Evolutionary conservation across 2,113 vertebrate species (phyloP), one percentile per base, ranked within the genome.

Genomic region (Elgaria multicarinata): DNA sequence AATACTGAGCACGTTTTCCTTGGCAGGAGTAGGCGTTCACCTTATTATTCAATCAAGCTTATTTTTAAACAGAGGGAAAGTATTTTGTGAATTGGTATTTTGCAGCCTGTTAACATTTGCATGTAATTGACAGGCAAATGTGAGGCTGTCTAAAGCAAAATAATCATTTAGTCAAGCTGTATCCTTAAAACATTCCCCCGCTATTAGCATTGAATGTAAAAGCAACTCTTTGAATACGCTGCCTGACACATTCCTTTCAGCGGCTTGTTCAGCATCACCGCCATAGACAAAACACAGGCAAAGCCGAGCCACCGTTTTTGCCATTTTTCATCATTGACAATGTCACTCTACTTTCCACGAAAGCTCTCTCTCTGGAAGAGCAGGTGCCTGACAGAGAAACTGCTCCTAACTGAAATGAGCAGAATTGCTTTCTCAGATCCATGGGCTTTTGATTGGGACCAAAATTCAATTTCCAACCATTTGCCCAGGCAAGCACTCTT

Each of bases 391-490:
- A 83, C 87, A 77, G 89, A 93, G 83, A 90, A 94, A 90, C 76
- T 67, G 72, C 87, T 90, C 89, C 91, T 31, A 0, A 0, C 84
- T 93, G 89, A 78, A 92, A 86, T 24, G 90, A 88, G 24, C 0
- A 14, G 84, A 94, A 88, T 88, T 93, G 72, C 90, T 89, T 93
- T 90, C 85, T 92, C 87, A 91, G 87, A 85, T 83, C 88, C 85
- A 8, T 85, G 79, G 82, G 78, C 90, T 93, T 90, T 83, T 85
- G 69, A 46, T 93, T 88, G 90, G 90, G 90, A 80, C 86, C 88
- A 94, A 95, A 94, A 93, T 92, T 93, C 90, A 91, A 91, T 95
- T 94, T 95, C 84, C 72, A 91, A 77, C 6, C 46, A 0, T 79
- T 93, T 91, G 78, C 88, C 0, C 1, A 89, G 72, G 39, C 28